Evolutionary conservation across 2,888 invertebrate genomes (phyloP), one percentile per base, ranked within the genome.

Genomic region (Branchinecta sandiegonensis): DNA sequence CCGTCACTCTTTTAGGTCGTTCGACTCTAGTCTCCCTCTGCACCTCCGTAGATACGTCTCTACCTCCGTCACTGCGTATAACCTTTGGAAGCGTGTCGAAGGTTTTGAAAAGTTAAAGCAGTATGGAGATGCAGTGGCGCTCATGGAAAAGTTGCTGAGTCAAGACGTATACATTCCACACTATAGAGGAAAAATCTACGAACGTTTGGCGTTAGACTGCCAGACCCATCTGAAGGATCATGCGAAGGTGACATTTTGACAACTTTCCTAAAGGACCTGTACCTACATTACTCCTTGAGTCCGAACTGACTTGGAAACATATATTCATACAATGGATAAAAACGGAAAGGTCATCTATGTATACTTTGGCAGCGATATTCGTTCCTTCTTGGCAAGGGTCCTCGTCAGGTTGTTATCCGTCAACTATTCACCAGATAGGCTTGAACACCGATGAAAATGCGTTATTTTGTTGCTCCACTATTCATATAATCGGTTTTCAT

Each of bases 1-100:
- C 6, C 37, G 6, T 4, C 37, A 37, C 37, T 37, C 6, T 56
- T 17, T 66, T 37, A 69, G 69, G 46, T 46, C 67, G 1, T 70
- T 73, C 56, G 74, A 74, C 73, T 74, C 2, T 72, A 75, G 13
- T 72, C 77, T 79, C 74, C 83, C 85, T 0, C 71, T 73, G 1
- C 85, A 83, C 79, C 77, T 86, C 23, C 79, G 83, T 8, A 78
- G 80, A 47, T 87, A 80, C 75, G 84, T 86, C 0, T 81, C 84
- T 0, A 79, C 82, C 0, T 78, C 79, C 69, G 76, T 80, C 6
- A 77, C 79, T 68, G 73, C 76, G 3, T 76, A 80, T 56, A 75
- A 78, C 65, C 71, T 79, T 23, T 77, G 75, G 71, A 74, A 77
- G 67, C 78, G 79, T 14, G 79, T 81, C 4, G 80, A 81, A 66